These are phyloP conservation scores for Hippasteria phrygiana DNA, from an alignment of 53 echinoderm and acorn worm species.

Conservation along the genomic window DNA sequence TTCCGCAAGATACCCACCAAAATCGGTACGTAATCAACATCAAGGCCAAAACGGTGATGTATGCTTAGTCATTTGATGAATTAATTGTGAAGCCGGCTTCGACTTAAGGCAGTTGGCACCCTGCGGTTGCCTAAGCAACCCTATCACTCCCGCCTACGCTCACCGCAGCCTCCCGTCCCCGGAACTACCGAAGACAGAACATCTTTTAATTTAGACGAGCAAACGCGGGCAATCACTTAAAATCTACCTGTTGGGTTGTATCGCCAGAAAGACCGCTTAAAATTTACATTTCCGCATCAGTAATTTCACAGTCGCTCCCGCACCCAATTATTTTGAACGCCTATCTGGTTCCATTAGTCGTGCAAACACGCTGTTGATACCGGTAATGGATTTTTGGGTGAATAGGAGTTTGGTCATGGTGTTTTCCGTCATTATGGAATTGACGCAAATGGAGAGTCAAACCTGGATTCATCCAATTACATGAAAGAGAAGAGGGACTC, in stretches of 20 bases:
- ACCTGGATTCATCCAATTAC: not conserved
- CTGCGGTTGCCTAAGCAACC: not conserved
- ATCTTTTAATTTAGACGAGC: not conserved
- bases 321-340: not conserved
- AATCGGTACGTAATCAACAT: not conserved
- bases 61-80: not conserved
- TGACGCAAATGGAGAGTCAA: not conserved
- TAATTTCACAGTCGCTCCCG: not conserved
- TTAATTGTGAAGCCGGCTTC: not conserved
- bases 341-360: not conserved
- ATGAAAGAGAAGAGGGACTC: not conserved
- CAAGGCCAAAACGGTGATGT: not conserved
- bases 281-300: conserved; percentile 9
- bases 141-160: not conserved
- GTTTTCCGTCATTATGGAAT: not conserved
- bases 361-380: conserved; percentile 28
- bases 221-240: not conserved
- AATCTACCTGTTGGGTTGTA: conserved; percentile 28
- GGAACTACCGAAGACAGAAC: conserved; percentile 3
- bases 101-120: not conserved
- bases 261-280: not conserved
- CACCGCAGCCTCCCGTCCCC: not conserved
- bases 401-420: not conserved
- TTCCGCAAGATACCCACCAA: not conserved
- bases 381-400: conserved; percentile 4